Evolutionary conservation across 1,140 invertebrate species (phyloP).

Genomic region (Aphelenchoides avenae): DNA sequence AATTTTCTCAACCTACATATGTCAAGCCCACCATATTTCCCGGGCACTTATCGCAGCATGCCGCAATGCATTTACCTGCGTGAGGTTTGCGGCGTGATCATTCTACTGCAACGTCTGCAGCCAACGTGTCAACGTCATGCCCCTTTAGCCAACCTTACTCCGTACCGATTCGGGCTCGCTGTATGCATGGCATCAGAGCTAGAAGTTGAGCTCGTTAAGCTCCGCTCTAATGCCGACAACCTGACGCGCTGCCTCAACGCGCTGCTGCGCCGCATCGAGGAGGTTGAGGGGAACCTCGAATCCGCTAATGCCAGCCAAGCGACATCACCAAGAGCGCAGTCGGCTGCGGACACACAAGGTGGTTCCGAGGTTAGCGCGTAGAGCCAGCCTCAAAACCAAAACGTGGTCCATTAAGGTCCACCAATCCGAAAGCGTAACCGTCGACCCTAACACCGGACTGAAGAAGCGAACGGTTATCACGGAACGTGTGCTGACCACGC

Average conservation of each 20-base stretch:
- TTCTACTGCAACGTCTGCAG: too few relatives aligned
- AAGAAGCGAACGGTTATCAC: slow-evolving; percentile 51
- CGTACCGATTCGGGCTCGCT: too few relatives aligned
- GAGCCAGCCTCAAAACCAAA: not conserved
- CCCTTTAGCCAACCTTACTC: too few relatives aligned
- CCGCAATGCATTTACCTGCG: too few relatives aligned
- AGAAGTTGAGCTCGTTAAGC: slow-evolving; percentile 33
- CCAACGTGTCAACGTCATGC: too few relatives aligned
- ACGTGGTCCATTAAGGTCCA: not conserved
- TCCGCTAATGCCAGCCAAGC: slow-evolving; percentile 14
- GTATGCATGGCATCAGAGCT: too few relatives aligned
- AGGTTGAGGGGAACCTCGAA: slow-evolving; percentile 28
- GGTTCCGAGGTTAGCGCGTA: not conserved
- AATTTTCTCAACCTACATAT: too few relatives aligned
- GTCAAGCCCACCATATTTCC: too few relatives aligned
- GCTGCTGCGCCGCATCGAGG: slow-evolving; percentile 48
- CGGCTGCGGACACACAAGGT: slow-evolving; percentile 2
- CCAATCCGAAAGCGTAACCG: slow-evolving; percentile 32
- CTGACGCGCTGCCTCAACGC: slow-evolving; percentile 47
- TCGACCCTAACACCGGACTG: slow-evolving; percentile 45
- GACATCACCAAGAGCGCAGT: slow-evolving; percentile 7
- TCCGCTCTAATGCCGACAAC: slow-evolving; percentile 49
- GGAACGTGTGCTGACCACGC: slow-evolving; percentile 40
- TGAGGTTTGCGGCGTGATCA: too few relatives aligned
- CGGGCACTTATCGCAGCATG: too few relatives aligned